Conservation (phyloP, 2,888 invertebrate genomes). For the Euproctis similis region DNA sequence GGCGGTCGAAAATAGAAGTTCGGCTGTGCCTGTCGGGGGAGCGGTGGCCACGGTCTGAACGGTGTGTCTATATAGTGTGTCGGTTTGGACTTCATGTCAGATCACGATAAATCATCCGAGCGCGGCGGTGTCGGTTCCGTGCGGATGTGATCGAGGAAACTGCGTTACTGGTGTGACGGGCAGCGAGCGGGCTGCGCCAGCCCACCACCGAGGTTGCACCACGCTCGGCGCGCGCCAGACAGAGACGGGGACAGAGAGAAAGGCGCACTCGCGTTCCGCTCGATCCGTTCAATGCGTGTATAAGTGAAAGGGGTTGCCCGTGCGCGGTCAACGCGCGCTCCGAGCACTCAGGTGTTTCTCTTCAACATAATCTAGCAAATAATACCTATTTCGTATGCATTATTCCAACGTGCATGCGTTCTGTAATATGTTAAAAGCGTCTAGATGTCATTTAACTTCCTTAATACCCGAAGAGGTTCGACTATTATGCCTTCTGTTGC, state of each 20-base stretch:
- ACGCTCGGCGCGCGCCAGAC: slow-evolving; percentile 53
- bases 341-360: slow-evolving; percentile 43
- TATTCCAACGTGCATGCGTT: too few species aligned
- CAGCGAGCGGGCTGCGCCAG: slow-evolving; percentile 44
- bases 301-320: slow-evolving; percentile 72
- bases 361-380: slow-evolving; percentile 18
- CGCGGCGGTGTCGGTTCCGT: slow-evolving; percentile 59
- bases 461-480: too few species aligned
- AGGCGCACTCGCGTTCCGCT: slow-evolving; percentile 64
- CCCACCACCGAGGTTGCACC: slow-evolving; percentile 55
- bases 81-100: slow-evolving; percentile 80
- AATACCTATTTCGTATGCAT: too few species aligned
- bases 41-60: slow-evolving; percentile 80
- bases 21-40: slow-evolving; percentile 72
- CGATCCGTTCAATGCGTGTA: slow-evolving; percentile 62
- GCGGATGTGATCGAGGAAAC: slow-evolving; percentile 65
- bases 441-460: too few species aligned
- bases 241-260: slow-evolving; percentile 70
- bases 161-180: slow-evolving; percentile 61
- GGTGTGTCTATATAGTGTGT: slow-evolving; percentile 68
- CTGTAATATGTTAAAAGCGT: too few species aligned
- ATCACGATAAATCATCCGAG: slow-evolving; percentile 69
- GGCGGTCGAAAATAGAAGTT: slow-evolving; percentile 70
- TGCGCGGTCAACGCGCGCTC: slow-evolving; percentile 55
- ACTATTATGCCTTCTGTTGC: too few species aligned